Base-by-base conservation (phyloP, 2,113 vertebrate species). In the Mellivora capensis region DNA sequence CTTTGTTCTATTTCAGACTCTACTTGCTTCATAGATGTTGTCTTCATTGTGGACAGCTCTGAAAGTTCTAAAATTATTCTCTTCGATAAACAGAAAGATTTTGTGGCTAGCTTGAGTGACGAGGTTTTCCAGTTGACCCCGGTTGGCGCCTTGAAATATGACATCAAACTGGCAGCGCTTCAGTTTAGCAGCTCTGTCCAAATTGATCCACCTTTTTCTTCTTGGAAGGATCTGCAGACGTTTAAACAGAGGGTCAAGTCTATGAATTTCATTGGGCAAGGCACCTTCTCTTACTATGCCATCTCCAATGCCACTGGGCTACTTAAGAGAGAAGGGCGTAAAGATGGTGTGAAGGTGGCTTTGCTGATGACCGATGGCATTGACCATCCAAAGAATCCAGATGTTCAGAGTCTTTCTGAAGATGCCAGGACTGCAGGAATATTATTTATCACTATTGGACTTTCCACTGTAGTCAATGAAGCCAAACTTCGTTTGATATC, bases 31-130 rank as follows among this genome's bases (percentile, higher is more conserved):
- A 90, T 99, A 96, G 99, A 99, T 89, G 97, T 99, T 94, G 98
- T 98, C 13, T 99, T 99, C 98, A 98, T 99, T 44, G 83, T 99
- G 98, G 99, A 99, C 98, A 99, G 99, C 97, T 99, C 99, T 3
- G 99, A 99, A 98, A 99, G 99, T 59, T 99, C 99, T 31, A 99
- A 99, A 97, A 97, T 97, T 37, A 9, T 82, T 52, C 97, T 99
- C 80, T 99, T 99, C 91, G 98, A 99, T 85, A 98, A 98, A 96
- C 99, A 99, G 98, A 99, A 99, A 98, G 72, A 97, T 49, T 99
- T 99, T 85, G 99, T 99, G 97, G 74, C 97, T 93, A 97, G 96
- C 34, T 96, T 99, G 97, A 99, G 99, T 97, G 98, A 99, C 6
- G 98, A 93, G 15, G 81, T 99, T 94, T 98, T 99, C 71, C 98